Evolutionary conservation across 1,140 invertebrate genomes (phyloP), one percentile per base, ranked within the genome.

Genomic region (Euura lappo): DNA sequence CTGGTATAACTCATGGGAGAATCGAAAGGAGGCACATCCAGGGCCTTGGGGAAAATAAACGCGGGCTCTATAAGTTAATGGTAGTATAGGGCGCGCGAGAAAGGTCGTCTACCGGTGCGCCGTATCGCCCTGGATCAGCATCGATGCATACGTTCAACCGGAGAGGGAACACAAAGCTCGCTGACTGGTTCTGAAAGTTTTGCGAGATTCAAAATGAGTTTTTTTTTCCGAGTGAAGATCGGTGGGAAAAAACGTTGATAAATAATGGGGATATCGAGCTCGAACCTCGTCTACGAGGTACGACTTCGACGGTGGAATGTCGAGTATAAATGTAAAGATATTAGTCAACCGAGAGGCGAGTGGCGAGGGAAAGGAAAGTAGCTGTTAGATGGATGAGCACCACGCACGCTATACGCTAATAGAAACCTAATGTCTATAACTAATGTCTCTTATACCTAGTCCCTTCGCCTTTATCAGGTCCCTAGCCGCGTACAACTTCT

Each of bases 391-490:
- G 66, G 66, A 68, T 68, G 66, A 42, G 13, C 66, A 28, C 44
- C 28, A 42, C 44, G 44, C 66, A 68, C 66, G 66, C 66, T 68
- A 68, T 68, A 44, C 28, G 66, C 66, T 68, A 68, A 68, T 68
- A 68, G 66, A 68, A 68, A 68, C 28, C 66, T 68, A 68, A 68
- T 68, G 66, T 68, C 66, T 44, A 68, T 28, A 68, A 68, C 66
- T 68, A 68, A 68, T 68, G 66, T 68, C 44, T 44, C 66, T 68
- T 28, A 44, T 60, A 60, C 51, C 51, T n/a, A n/a, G 51, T 28
- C 51, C 51, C 10, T 60, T n/a, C 51, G 13, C 51, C 51, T 60
- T 60, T 60, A 60, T 60, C 51, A 11, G 51, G 51, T 11, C 51
- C 13, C 3, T n/a, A n/a, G 6, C 51, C 51, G 5, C 51, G 51